Base-by-base conservation (phyloP, 2,888 invertebrate species). In the Caenorhabditis zanzibari region DNA sequence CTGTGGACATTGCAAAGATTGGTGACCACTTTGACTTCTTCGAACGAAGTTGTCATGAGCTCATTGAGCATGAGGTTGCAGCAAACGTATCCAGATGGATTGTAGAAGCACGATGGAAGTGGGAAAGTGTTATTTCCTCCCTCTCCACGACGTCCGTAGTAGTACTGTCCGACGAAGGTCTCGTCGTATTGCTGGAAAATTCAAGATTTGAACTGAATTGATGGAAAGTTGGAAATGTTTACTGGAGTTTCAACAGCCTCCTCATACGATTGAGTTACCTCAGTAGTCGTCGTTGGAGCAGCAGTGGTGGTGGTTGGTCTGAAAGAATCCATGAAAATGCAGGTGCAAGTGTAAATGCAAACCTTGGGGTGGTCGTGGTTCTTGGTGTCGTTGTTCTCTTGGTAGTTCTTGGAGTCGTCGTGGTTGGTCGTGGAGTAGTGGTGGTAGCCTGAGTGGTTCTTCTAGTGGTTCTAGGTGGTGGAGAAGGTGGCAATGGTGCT, bases 61-160 rank as follows among this genome's bases (percentile, higher is more conserved):
- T 88, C 88, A 64, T 89, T 89, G 56, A 89, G 85, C 52, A 82
- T 72, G 14, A 85, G 80, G 56, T 88, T 89, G 73, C 89, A 89
- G 81, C 89, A 89, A 5, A 88, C 88, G 56, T 89, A 89, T 14
- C 89, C 87, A 80, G 54, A 72, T n/a, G 88, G 88, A 74, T 89
- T 89, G 83, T 88, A 85, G 85, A 89, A 89, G 81, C 89, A 89
- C 24, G 88, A 88, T 41, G 89, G 87, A 10, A 89, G 85, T 49
- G 89, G 89, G 73, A 89, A 86, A 0, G 86, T 81, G 58, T 75
- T 74, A 61, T 84, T 84, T 3, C 84, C 84, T 22, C 84, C 84
- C 54, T 84, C 80, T 63, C 84, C 82, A 28, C 72, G 72, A 22
- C 75, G 80, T 22, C 82, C 82, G 56, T 86, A 86, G 61, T 84